Evolutionary conservation across 1,140 invertebrate genomes (phyloP).

Genomic region (Hermetia illucens): DNA sequence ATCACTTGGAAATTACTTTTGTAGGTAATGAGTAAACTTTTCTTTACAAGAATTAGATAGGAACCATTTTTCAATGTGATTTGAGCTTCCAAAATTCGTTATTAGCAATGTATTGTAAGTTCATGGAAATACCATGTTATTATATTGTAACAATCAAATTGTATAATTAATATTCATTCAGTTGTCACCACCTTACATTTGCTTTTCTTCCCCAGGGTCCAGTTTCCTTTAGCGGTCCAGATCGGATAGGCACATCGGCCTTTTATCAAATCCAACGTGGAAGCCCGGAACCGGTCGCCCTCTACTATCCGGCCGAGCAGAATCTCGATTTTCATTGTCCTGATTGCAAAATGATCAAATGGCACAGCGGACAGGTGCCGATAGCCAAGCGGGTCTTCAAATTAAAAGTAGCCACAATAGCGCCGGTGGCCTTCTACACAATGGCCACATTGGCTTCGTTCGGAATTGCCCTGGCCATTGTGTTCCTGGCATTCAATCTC

Average conservation of each 20-base stretch:
- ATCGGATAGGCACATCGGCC: conserved; percentile 67
- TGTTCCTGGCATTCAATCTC: conserved; percentile 74
- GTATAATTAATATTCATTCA: neutral
- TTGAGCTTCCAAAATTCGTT: too few relatives aligned
- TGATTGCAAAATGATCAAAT: conserved; percentile 50
- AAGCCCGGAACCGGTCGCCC: conserved; percentile 48
- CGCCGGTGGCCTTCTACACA: conserved; percentile 54
- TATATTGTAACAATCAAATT: too few relatives aligned
- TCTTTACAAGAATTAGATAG: too few relatives aligned
- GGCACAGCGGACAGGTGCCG: conserved; percentile 61
- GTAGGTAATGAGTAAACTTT: too few relatives aligned
- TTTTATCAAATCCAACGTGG: conserved; percentile 77
- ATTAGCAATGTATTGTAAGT: too few relatives aligned
- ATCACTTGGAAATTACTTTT: too few relatives aligned
- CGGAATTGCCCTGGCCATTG: conserved; percentile 61
- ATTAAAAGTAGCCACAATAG: conserved; percentile 54
- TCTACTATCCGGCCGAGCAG: conserved; percentile 53
- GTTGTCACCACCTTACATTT: neutral
- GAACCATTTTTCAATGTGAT: too few relatives aligned
- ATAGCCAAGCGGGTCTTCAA: conserved; percentile 58
- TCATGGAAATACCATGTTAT: too few relatives aligned
- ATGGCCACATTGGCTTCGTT: conserved; percentile 53
- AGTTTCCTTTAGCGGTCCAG: conserved; percentile 70
- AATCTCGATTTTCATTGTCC: conserved; percentile 55
- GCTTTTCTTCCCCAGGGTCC: conserved; percentile 47